A percentile compares a stretch with the other conserved stretches of the same genome.
Conservation (phyloP, 2,113 vertebrate species). For the Grantiella picta region DNA sequence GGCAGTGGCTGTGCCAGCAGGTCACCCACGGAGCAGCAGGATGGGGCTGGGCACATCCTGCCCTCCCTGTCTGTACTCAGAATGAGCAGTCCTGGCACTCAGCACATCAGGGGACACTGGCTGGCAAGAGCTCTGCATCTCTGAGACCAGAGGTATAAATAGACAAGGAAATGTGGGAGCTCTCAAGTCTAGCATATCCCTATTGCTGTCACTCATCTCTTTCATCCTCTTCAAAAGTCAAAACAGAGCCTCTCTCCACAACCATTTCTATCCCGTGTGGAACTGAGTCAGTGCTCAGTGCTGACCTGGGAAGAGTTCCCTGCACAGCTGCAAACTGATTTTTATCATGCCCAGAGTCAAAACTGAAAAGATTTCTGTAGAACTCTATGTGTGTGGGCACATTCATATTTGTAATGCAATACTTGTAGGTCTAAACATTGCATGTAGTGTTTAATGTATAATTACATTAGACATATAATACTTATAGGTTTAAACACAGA, state of each 20-base stretch:
- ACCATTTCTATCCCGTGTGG: accelerated
- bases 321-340: not conserved
- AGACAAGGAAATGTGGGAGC: not conserved
- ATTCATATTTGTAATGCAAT: not conserved
- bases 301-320: not conserved
- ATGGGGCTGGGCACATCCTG: not conserved
- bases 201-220: not conserved
- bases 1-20: not conserved
- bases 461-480: not conserved
- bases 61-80: accelerated
- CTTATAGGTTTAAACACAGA: not conserved
- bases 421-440: not conserved
- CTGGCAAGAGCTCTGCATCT: not conserved
- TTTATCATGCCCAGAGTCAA: not conserved
- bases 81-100: not conserved
- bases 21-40: not conserved
- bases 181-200: not conserved
- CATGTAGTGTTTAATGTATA: not conserved
- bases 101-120: not conserved
- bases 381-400: not conserved
- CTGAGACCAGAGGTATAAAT: not conserved
- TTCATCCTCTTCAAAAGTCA: not conserved
- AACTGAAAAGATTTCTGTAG: not conserved
- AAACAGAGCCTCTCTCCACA: not conserved
- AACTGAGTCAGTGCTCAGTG: not conserved